Conservation (phyloP, 2,888 invertebrate genomes). For the Andrena haemorrhoa region DNA sequence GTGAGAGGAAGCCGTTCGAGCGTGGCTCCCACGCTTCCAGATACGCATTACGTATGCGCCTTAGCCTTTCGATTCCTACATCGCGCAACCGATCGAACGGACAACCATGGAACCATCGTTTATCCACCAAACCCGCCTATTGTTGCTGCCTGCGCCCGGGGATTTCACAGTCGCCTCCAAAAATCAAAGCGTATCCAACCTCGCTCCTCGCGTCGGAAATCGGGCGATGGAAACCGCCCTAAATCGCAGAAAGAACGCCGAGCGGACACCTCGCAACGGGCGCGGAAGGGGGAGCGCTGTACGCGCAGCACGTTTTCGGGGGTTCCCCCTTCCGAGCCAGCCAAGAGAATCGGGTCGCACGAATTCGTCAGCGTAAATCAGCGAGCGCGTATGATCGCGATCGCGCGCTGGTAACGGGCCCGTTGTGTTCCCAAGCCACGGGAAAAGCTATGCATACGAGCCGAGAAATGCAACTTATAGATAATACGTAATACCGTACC, state of each 20-base stretch:
- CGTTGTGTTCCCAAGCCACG: conserved; percentile 56
- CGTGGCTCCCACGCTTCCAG: conserved; percentile 72
- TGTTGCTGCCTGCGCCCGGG: not conserved
- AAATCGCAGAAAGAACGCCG: not conserved
- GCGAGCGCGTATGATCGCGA: not conserved
- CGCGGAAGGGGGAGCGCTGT: no score
- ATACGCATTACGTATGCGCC: conserved; percentile 63
- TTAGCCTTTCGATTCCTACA: conserved; percentile 60
- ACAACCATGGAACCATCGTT: conserved; percentile 33
- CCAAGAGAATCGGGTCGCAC: not conserved
- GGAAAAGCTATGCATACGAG: conserved; percentile 51
- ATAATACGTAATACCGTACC: conserved; percentile 69
- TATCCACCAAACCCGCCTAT: not conserved
- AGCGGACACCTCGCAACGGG: no score
- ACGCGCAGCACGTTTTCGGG: no score
- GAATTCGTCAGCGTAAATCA: not conserved
- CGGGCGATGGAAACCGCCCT: not conserved
- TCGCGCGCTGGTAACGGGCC: conserved; percentile 50
- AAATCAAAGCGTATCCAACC: not conserved
- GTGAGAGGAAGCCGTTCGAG: conserved; percentile 70
- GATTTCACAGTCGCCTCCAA: not conserved
- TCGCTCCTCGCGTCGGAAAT: not conserved
- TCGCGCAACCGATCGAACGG: conserved; percentile 30
- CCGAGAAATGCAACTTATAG: conserved; percentile 63
- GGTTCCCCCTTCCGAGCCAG: no score